Evolutionary conservation across 2,888 invertebrate genomes (phyloP), one percentile per base, ranked within the genome.

Genomic region (Callinectes sapidus): DNA sequence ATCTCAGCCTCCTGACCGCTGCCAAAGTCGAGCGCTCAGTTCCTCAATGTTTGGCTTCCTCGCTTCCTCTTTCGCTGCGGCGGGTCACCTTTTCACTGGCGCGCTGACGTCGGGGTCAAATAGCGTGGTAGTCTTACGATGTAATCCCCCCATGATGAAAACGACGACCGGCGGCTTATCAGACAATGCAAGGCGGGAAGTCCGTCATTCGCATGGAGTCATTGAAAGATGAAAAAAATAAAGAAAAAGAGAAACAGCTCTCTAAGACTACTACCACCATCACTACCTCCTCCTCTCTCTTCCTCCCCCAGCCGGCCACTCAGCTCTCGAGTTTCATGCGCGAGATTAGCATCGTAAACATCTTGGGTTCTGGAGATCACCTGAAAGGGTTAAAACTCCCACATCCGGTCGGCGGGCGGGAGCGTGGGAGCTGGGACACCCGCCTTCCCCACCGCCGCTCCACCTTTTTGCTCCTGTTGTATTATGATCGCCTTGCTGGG

Each of bases 341-440:
- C 86, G 90, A 90, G 90, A 90, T 90, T 90, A 90, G 90, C 90
- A 90, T 90, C 90, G 86, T 90, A 90, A 90, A 90, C 90, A 90
- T 90, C 90, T 90, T 85, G 85, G 55, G 90, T 55, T 90, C 90
- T 90, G 28, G 90, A 86, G 90, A 86, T 90, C 86, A 90, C 90
- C 90, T 90, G 90, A 90, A 86, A 90, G 90, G 90, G 90, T 90
- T 90, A 90, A 90, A 90, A 81, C 90, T 81, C 90, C 85, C 90
- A 85, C 90, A 90, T 90, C 90, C 90, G 90, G 90, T 90, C 81
- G 77, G 54, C 61, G 55, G 32, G 54, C 35, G 54, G 32, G 90
- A 90, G 90, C 90, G 90, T 90, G 90, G 90, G 90, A 90, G 90
- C 66, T 89, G 89, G 35, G 89, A 35, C 89, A 23, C 66, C 89